These are phyloP conservation scores for Ataeniobius toweri DNA, from an alignment of 2,797 vertebrate genomes.

Conservation along the genomic window DNA sequence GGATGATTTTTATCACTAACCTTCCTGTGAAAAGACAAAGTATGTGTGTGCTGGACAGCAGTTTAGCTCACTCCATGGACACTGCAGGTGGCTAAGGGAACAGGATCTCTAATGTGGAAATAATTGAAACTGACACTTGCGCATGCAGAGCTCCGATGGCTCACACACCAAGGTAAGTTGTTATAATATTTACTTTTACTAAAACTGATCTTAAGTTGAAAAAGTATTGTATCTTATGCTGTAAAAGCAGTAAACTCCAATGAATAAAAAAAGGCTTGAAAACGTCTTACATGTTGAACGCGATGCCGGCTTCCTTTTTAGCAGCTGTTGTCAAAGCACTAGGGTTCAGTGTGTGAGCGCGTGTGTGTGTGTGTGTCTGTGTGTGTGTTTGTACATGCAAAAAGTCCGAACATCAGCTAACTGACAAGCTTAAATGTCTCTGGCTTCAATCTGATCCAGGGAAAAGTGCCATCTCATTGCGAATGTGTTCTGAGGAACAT, in stretches of 20 bases:
- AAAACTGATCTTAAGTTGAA: conserved; percentile 12
- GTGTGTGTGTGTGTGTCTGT: conserved; percentile 5
- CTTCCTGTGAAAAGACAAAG: conserved; percentile 70
- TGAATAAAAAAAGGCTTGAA: conserved; percentile 3
- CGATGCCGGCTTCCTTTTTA: conserved; percentile 18
- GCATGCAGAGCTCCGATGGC: conserved; percentile 1
- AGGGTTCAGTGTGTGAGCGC: conserved; percentile 50
- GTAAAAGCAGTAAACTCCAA: neutral
- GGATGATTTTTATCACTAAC: conserved; percentile 73
- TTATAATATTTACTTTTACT: conserved; percentile 18
- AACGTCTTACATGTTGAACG: conserved; percentile 4
- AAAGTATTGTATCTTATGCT: neutral
- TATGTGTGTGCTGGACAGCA: conserved; percentile 66
- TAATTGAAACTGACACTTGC: conserved; percentile 29
- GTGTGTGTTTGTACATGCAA: conserved; percentile 12
- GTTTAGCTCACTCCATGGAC: conserved; percentile 54
- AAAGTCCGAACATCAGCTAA: conserved; percentile 36
- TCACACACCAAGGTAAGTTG: conserved; percentile 59
- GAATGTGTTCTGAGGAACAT: neutral
- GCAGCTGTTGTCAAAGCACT: conserved; percentile 48
- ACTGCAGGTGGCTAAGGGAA: conserved; percentile 55
- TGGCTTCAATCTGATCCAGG: conserved; percentile 30
- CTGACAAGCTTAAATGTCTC: conserved; percentile 43
- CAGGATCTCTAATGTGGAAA: conserved; percentile 36
- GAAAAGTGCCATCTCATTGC: conserved; percentile 31